These are phyloP conservation scores for Trachops cirrhosus DNA, from an alignment of 2,797 vertebrate genomes.

Conservation along the genomic window DNA sequence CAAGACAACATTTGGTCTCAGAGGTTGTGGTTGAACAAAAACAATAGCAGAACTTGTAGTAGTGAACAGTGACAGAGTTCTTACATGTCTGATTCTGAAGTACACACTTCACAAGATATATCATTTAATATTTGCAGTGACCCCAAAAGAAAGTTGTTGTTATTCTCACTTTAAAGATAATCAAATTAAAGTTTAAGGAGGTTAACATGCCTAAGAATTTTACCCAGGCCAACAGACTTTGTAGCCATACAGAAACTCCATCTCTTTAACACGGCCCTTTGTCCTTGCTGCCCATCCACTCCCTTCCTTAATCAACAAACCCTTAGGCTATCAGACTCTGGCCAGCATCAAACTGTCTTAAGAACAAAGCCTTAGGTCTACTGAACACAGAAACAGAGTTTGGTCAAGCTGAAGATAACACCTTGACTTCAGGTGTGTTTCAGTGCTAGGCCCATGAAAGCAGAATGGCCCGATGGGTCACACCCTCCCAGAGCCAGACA, in stretches of 20 bases:
- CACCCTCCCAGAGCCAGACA: not conserved
- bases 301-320: too few relatives aligned
- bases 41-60: not conserved
- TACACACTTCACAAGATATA: not conserved
- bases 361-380: not conserved
- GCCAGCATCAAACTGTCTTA: too few relatives aligned
- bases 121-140: not conserved
- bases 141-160: not conserved
- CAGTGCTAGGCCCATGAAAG: not conserved
- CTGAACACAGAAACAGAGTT: not conserved
- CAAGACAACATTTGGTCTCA: not conserved
- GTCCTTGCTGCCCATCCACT: too few relatives aligned
- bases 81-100: not conserved
- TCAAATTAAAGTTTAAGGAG: not conserved
- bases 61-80: not conserved
- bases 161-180: not conserved
- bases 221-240: not conserved
- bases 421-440: not conserved
- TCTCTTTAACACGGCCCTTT: too few relatives aligned
- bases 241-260: not conserved
- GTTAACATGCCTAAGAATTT: not conserved
- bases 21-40: not conserved
- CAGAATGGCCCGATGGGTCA: not conserved
- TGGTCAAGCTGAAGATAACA: not conserved
- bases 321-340: too few relatives aligned